Base-by-base conservation (phyloP, 2,113 vertebrate species). In the Rhodinocichla rosea region DNA sequence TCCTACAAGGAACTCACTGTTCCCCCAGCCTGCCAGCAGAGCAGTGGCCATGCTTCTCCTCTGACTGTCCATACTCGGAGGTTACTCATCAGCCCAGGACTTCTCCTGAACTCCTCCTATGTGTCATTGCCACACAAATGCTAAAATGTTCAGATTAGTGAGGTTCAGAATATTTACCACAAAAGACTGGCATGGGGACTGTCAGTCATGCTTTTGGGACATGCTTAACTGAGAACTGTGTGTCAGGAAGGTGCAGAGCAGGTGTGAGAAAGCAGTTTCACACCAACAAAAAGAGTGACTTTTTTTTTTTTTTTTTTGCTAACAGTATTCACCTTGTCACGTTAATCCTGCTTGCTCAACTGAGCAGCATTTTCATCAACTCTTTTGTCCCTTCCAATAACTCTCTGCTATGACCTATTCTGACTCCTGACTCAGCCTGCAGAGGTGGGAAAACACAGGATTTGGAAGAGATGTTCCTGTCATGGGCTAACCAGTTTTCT, bases 371-470 rank as follows among this genome's bases (percentile, higher is more conserved):
- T 88, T 77, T 74, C 55, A 59, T 69, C 67, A 79, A 5, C 68
- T 74, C 59, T 77, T 76, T 77, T 49, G 82, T 74, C 82, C 68
- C 55, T 83, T 91, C 40, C 77, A 75, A 50, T 39, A 94, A 75
- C 49, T 71, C 50, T 87, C 55, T 88, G 71, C 79, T 26, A 19
- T 52, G 83, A 92, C 85, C 85, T 88, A 39, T 80, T 86, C 71
- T 11, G 44, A 92, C 75, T 90, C 63, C 78, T 93, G 79, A 95
- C 67, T 92, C 89, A 90, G 92, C 79, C 70, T 70, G 55, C 26
- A 33, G 89, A 92, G 68, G 85, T 88, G 52, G 63, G 67, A 95
- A 88, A 95, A 90, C 22, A 11, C 27, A 70, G 56, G 63, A 70
- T 56, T 90, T 90, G 35, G 63, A 88, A 93, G 59, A 80, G 30